Evolutionary conservation across 2,113 vertebrate genomes (phyloP).

Genomic region (Cynoglossus semilaevis): DNA sequence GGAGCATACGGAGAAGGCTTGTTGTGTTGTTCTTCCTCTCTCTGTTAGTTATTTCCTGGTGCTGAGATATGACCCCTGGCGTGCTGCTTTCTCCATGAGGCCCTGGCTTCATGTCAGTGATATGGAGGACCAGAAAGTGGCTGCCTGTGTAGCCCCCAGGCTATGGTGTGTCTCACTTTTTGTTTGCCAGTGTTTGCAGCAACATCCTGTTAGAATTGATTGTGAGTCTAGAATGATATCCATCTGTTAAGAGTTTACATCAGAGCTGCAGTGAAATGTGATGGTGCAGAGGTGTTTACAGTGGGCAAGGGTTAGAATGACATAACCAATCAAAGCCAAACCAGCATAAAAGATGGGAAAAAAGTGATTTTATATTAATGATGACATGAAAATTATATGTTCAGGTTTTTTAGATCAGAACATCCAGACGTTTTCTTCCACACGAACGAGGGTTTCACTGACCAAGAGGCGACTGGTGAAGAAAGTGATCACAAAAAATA

Average conservation of each 20-base stretch:
- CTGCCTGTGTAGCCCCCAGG: conserved; percentile 25
- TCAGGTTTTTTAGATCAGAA: no score
- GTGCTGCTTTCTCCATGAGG: conserved; percentile 34
- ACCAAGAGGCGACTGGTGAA: no score
- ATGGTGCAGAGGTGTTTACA: conserved; percentile 44
- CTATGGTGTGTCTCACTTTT: conserved; percentile 6
- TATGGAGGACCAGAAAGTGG: conserved; percentile 15
- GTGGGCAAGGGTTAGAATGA: conserved; percentile 18
- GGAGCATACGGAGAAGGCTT: conserved; percentile 15
- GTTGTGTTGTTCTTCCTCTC: conserved; percentile 56
- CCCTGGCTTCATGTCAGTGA: conserved; percentile 16
- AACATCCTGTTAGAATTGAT: conserved; percentile 38
- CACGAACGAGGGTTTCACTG: no score
- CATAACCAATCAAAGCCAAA: conserved; percentile 30
- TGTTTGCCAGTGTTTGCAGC: conserved; percentile 27
- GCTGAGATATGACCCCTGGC: conserved; percentile 51
- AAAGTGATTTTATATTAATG: no score
- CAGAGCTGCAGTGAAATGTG: conserved; percentile 22
- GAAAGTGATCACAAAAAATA: no score
- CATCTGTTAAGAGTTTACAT: conserved; percentile 54
- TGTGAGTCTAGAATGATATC: conserved; percentile 18
- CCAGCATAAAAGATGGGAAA: not conserved
- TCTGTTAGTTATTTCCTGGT: conserved; percentile 55
- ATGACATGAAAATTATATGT: no score
- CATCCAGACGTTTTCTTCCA: no score